Percentiles rank a stretch among this genome's conserved stretches.
Conservation (phyloP, 1,140 invertebrate species). For the Eupeodes corollae region DNA sequence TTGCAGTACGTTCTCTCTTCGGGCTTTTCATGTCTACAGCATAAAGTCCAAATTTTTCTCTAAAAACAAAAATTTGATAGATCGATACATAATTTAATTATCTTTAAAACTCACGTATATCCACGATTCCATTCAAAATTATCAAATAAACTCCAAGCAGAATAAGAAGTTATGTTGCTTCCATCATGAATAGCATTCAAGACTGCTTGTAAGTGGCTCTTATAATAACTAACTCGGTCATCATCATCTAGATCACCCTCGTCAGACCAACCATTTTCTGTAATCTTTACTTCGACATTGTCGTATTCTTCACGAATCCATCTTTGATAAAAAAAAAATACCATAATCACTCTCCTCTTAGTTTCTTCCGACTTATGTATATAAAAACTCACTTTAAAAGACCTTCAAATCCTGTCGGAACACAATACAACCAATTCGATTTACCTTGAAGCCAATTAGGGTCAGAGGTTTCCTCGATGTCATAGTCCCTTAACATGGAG, state of each 20-base stretch:
- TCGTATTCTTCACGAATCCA: slow-evolving; percentile 43
- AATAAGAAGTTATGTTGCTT: slow-evolving; percentile 54
- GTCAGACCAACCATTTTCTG: slow-evolving; percentile 58
- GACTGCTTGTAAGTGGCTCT: slow-evolving; percentile 51
- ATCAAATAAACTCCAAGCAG: slow-evolving; percentile 64
- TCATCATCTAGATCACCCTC: slow-evolving; percentile 42
- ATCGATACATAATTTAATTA: background rate
- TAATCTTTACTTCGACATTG: slow-evolving; percentile 42
- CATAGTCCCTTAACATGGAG: slow-evolving; percentile 33
- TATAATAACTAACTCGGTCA: slow-evolving; percentile 35
- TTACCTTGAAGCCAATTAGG: slow-evolving; percentile 38
- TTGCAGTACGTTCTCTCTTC: slow-evolving; percentile 6
- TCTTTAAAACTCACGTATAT: slow-evolving; percentile 41
- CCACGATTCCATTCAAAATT: slow-evolving; percentile 68
- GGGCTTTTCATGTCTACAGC: slow-evolving; percentile 6
- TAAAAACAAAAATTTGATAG: slow-evolving; percentile 1
- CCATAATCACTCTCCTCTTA: background rate
- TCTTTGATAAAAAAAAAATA: slow-evolving; percentile 18
- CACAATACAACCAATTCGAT: slow-evolving; percentile 15
- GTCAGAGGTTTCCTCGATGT: slow-evolving; percentile 25
- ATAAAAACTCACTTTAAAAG: slow-evolving; percentile 39
- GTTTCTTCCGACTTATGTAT: no score
- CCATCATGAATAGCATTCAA: slow-evolving; percentile 53
- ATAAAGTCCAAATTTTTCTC: slow-evolving; percentile 16
- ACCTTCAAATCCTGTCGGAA: slow-evolving; percentile 38